Percentiles rank a stretch among this genome's conserved stretches.
phyloP scores from a whole-genome alignment of 2,888 invertebrate genomes.

The Bembecia ichneumoniformis region DNA sequence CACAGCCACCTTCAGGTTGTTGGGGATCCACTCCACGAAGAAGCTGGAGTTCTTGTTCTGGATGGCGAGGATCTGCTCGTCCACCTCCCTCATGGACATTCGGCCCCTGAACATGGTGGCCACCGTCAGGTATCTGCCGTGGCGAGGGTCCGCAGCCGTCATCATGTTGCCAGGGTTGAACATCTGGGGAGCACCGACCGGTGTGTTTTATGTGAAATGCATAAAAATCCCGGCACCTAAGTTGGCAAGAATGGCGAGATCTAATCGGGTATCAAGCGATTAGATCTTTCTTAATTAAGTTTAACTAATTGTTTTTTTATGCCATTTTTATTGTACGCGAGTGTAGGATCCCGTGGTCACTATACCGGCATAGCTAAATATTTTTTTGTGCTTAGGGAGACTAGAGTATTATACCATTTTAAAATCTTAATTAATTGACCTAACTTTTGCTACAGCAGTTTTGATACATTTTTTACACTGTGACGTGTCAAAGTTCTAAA shows the following conservation, averaged over 20 bases:
- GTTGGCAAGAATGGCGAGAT: too few relatives aligned
- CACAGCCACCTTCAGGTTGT: slow-evolving; percentile 88
- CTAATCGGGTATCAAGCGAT: neutral
- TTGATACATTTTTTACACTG: too few relatives aligned
- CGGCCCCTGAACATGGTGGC: slow-evolving; percentile 83
- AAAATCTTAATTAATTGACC: too few relatives aligned
- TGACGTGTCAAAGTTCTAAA: too few relatives aligned
- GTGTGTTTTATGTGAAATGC: neutral
- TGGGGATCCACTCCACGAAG: slow-evolving; percentile 90
- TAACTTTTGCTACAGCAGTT: too few relatives aligned
- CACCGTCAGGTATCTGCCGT: slow-evolving; percentile 86
- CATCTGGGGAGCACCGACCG: slow-evolving; percentile 51
- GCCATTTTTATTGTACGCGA: too few relatives aligned
- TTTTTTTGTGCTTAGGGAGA: too few relatives aligned
- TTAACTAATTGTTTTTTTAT: too few relatives aligned
- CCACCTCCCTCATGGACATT: slow-evolving; percentile 90
- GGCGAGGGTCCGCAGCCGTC: slow-evolving; percentile 88
- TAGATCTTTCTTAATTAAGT: too few relatives aligned
- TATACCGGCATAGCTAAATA: too few relatives aligned
- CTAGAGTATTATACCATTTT: too few relatives aligned
- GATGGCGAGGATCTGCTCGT: slow-evolving; percentile 83
- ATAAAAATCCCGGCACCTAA: neutral
- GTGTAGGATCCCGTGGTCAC: too few relatives aligned
- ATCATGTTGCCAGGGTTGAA: slow-evolving; percentile 92
- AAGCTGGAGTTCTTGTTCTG: slow-evolving; percentile 85